Evolutionary conservation across 2,888 invertebrate genomes (phyloP), one percentile per base, ranked within the genome.

Genomic region (Tenthredo mesomela): DNA sequence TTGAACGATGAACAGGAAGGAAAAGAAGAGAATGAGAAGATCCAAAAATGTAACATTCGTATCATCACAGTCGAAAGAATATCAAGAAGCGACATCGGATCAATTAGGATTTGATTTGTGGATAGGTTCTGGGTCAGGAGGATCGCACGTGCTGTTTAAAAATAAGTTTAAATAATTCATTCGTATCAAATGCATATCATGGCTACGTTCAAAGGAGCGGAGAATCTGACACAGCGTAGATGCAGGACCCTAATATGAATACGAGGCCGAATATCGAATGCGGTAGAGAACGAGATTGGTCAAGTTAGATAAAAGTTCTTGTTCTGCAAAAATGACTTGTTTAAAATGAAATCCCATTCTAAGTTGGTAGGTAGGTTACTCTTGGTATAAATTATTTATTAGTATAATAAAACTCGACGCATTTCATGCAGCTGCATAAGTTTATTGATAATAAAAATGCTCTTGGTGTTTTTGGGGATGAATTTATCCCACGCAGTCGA

Each of bases 151-250:
- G 75, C 71, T 43, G 67, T 84, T 84, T 82, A 82, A 86, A 71
- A 80, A 43, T 85, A 84, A 87, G 85, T 67, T 87, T 91, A 89
- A 91, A 91, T 91, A 90, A 91, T 91, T 91, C 90, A 91, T 91
- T 87, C 86, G 83, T 84, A 73, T 82, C 85, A 61, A 70, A 61
- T 88, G 90, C 90, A 89, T 90, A 90, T 89, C 89, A 88, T 40
- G 89, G 86, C 88, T 86, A 89, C 37, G 86, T 88, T 86, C 85
- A 84, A 85, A 85, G 86, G 73, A 82, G 75, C 85, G 61, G 29
- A 84, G 67, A n/a, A 67, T 84, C 65, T 58, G 58, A n/a, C 2
- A 25, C 40, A 33, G 37, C 21, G 40, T 58, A 18, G 89, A 90
- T 88, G 90, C 90, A 90, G 89, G 89, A 89, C 88, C 88, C 89